Conservation (phyloP, 1,140 invertebrate genomes). For the Acromyrmex echinatior region DNA sequence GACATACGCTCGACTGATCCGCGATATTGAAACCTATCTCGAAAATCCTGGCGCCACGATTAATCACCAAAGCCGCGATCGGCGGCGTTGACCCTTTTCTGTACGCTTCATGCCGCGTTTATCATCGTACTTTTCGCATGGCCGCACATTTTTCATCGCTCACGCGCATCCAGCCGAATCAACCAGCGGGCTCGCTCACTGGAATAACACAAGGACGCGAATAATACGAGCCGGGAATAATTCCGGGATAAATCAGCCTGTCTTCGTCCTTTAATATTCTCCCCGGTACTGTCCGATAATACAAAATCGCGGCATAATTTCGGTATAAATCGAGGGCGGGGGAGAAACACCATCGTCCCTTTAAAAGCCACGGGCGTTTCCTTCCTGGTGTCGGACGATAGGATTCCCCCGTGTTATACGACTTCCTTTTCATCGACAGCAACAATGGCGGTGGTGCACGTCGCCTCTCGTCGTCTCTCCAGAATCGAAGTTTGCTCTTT, state of each 20-base stretch:
- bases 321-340: conserved; percentile 50
- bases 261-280: conserved; percentile 64
- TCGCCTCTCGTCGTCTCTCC: conserved; percentile 36
- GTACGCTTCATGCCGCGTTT: conserved; percentile 66
- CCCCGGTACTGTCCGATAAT: conserved; percentile 51
- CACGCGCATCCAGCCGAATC: conserved; percentile 58
- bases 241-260: conserved; percentile 62
- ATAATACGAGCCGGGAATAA: conserved; percentile 60
- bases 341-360: background rate
- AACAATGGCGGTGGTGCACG: conserved; percentile 69
- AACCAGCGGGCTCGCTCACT: conserved; percentile 29
- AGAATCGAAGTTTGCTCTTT: conserved; percentile 79
- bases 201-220: conserved; percentile 54
- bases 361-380: conserved; percentile 60
- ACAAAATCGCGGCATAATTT: conserved; percentile 65
- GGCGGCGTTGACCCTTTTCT: conserved; percentile 67
- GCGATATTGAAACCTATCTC: conserved; percentile 67
- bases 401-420: conserved; percentile 49
- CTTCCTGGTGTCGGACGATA: conserved; percentile 55
- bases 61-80: conserved; percentile 69
- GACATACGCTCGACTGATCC: conserved; percentile 46
- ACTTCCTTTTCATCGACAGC: conserved; percentile 69
- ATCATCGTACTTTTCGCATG: conserved; percentile 71
- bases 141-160: conserved; percentile 68
- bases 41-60: conserved; percentile 64